phyloP scores from a whole-genome alignment of 2,113 vertebrate genomes.

The Ceyx melanurus region DNA sequence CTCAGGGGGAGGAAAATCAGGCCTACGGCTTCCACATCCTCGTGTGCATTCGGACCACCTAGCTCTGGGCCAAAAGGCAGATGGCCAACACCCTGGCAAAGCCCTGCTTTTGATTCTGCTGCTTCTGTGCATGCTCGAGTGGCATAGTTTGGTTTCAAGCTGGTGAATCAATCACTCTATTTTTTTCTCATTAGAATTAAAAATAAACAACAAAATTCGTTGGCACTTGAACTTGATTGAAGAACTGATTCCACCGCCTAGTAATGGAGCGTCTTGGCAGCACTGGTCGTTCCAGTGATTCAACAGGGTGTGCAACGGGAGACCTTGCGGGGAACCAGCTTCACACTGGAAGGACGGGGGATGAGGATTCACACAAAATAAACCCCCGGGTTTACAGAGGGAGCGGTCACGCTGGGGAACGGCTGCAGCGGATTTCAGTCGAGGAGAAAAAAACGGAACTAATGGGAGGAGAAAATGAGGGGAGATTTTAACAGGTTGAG shows the following conservation, averaged over 20 bases:
- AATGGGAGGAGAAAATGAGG: background rate
- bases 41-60: background rate
- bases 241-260: background rate
- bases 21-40: background rate
- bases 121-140: background rate
- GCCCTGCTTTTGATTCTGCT: background rate
- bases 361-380: background rate
- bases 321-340: too few relatives aligned
- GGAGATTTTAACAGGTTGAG: background rate
- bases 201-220: background rate
- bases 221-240: background rate
- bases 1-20: background rate
- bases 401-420: background rate
- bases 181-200: background rate
- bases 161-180: background rate
- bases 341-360: accelerated
- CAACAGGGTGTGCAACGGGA: background rate
- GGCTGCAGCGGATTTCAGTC: background rate
- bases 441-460: background rate
- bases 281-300: background rate
- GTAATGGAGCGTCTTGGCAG: background rate
- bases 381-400: background rate
- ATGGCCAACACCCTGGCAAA: background rate
- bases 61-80: background rate
- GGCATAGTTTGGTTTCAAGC: background rate